A percentile compares a stretch with the other conserved stretches of the same genome.
These are phyloP conservation scores for Saccostrea cuccullata DNA, from an alignment of 1,140 invertebrate species.

Conservation along the genomic window DNA sequence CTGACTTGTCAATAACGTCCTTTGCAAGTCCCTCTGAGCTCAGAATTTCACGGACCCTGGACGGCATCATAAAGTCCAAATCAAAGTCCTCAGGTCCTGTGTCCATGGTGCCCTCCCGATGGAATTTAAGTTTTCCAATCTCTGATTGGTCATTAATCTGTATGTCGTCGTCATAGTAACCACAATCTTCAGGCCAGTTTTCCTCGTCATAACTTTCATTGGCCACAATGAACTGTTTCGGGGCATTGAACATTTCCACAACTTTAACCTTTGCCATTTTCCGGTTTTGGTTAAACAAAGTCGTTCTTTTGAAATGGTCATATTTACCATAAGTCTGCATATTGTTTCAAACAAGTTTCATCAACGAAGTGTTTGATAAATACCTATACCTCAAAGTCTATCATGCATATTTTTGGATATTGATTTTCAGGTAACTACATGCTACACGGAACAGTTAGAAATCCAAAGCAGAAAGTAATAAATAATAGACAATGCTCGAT, in stretches of 20 bases:
- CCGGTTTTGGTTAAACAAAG: conserved; percentile 3
- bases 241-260: conserved; percentile 34
- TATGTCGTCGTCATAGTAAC: not conserved
- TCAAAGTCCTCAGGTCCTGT: conserved; percentile 29
- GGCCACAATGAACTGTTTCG: conserved; percentile 46
- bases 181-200: conserved; percentile 32
- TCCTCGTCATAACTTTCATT: conserved; percentile 35
- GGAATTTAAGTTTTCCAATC: not conserved
- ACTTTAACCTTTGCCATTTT: conserved; percentile 43
- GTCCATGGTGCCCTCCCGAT: conserved; percentile 28
- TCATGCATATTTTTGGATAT: not conserved
- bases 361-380: not conserved
- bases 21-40: conserved; percentile 39
- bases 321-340: conserved; percentile 20
- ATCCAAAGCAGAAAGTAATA: conserved; percentile 15
- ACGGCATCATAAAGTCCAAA: conserved; percentile 50
- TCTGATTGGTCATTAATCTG: not conserved
- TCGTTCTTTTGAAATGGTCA: not conserved
- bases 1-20: conserved; percentile 44
- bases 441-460: not conserved
- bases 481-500: conserved; percentile 26
- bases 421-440: conserved; percentile 11
- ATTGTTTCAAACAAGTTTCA: not conserved
- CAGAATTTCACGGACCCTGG: conserved; percentile 46
- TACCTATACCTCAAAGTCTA: not conserved